These are phyloP conservation scores for Sebastes wilsoni DNA, from an alignment of 2,797 vertebrate genomes.

Conservation along the genomic window DNA sequence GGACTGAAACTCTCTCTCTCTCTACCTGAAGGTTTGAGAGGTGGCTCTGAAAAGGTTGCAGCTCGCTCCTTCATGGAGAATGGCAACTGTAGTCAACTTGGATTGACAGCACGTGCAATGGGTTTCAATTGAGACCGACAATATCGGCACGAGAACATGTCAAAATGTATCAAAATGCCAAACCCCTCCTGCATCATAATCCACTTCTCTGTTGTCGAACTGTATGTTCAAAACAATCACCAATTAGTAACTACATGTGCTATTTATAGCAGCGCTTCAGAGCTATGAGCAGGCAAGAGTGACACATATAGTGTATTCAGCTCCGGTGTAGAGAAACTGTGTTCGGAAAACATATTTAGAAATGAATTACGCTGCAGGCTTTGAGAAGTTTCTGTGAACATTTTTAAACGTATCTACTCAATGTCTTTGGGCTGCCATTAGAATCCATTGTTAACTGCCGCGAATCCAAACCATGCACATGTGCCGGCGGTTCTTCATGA, in stretches of 20 bases:
- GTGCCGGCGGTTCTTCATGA: no score
- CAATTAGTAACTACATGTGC: not conserved
- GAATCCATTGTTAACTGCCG: not conserved
- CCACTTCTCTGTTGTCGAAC: not conserved
- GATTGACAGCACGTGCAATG: not conserved
- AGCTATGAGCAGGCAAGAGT: not conserved
- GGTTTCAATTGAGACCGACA: not conserved
- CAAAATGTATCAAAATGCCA: not conserved
- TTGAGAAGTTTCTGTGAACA: not conserved
- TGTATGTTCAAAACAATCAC: not conserved
- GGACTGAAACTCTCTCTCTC: not conserved
- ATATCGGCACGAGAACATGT: not conserved
- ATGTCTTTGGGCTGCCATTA: not conserved
- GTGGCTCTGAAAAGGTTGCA: not conserved
- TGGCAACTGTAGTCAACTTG: not conserved
- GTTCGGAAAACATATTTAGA: not conserved
- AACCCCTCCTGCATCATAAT: not conserved
- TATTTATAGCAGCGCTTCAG: not conserved
- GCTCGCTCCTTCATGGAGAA: not conserved
- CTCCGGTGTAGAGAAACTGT: not conserved
- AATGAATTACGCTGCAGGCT: not conserved
- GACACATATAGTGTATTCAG: not conserved
- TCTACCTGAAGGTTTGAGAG: not conserved
- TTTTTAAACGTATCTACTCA: not conserved
- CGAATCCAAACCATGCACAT: not conserved